Conservation (phyloP, 64 coral and sea anemone genomes). For the Stylophora pistillata region DNA sequence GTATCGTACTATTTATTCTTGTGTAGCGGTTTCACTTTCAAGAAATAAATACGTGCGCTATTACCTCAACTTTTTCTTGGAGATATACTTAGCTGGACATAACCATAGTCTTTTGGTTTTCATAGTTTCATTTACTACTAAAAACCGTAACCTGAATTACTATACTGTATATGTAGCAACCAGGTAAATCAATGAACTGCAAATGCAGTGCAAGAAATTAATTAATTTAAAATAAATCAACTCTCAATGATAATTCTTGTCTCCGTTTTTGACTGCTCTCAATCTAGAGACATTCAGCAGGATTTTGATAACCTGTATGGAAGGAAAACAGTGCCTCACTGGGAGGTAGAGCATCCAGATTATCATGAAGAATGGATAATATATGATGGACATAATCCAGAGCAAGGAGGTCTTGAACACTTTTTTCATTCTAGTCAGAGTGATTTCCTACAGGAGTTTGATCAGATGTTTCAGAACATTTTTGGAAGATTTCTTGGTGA, state of each 20-base stretch:
- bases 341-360: not conserved
- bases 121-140: no score
- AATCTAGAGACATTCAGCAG: constrained; percentile 69
- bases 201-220: no score
- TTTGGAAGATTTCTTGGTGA: constrained; percentile 59
- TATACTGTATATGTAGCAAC: no score
- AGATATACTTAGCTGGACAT: no score
- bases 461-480: constrained; percentile 74
- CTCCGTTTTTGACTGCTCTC: not conserved
- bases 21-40: no score
- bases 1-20: no score
- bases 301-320: constrained; percentile 56
- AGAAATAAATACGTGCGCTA: no score
- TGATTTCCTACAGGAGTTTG: constrained; percentile 73
- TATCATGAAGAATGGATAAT: not conserved
- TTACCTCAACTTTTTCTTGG: no score
- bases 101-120: no score
- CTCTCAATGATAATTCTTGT: not conserved
- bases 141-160: no score
- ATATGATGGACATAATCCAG: not conserved
- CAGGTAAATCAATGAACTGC: no score
- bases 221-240: not conserved
- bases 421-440: constrained; percentile 8
- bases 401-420: constrained; percentile 9
- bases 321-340: not conserved